Percentiles rank a stretch among this genome's conserved stretches.
These are phyloP conservation scores for Lampropteryx suffumata DNA, from an alignment of 2,888 invertebrate species.

Conservation along the genomic window DNA sequence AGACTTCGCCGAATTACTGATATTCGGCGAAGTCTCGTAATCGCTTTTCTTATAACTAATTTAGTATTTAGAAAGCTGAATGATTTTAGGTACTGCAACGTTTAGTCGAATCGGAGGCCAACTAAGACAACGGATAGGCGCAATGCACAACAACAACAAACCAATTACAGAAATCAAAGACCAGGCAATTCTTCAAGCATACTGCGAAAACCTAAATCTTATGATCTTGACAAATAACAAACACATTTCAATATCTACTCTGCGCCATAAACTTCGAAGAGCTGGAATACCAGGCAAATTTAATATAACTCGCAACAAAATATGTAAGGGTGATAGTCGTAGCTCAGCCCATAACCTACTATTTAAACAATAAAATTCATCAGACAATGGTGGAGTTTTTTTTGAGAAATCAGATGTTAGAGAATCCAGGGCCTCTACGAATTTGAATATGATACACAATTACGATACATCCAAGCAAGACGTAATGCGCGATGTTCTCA, in stretches of 20 bases:
- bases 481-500: too few relatives aligned
- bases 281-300: constrained; percentile 13
- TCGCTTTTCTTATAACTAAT: too few relatives aligned
- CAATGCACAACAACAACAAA: constrained; percentile 20
- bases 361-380: too few relatives aligned
- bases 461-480: too few relatives aligned
- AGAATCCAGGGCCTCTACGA: too few relatives aligned
- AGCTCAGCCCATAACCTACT: too few relatives aligned
- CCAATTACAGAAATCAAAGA: constrained; percentile 21
- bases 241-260: constrained; percentile 18
- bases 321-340: too few relatives aligned
- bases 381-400: too few relatives aligned
- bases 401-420: too few relatives aligned
- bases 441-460: too few relatives aligned
- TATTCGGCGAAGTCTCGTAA: too few relatives aligned
- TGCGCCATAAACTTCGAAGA: constrained; percentile 12
- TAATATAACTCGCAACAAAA: constrained; percentile 15
- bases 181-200: constrained; percentile 20
- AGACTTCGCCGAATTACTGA: too few relatives aligned
- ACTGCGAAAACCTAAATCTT: constrained; percentile 18
- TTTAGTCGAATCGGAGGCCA: constrained; percentile 10
- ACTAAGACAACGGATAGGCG: constrained; percentile 15
- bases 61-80: neutral
- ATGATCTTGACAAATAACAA: constrained; percentile 16
- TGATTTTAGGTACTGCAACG: constrained; percentile 10